Percentiles rank a stretch among this genome's conserved stretches.
phyloP scores from a whole-genome alignment of 2,113 vertebrate species.

The Haliaeetus leucogaster region DNA sequence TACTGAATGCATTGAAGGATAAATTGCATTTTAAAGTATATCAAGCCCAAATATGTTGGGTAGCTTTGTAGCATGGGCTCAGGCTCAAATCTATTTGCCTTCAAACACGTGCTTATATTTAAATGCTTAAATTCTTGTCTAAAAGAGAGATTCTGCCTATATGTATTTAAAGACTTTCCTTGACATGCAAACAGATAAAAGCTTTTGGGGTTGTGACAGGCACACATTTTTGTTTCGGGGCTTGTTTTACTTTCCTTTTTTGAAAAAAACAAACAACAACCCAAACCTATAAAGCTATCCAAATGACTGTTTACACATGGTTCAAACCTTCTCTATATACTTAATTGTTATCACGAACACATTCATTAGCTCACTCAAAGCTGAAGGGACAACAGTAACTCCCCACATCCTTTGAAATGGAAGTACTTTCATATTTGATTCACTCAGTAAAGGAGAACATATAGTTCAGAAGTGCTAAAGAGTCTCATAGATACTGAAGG shows the following conservation, averaged over 20 bases:
- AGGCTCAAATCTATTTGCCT: background rate
- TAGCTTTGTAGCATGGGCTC: background rate
- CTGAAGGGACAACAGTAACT: background rate
- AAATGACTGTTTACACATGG: background rate
- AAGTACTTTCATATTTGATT: background rate
- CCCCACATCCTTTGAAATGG: background rate
- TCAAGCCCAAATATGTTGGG: background rate
- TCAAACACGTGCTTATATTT: background rate
- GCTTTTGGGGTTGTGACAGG: background rate
- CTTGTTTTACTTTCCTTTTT: background rate
- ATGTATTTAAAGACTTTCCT: background rate
- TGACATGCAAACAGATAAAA: background rate
- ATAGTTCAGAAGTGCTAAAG: background rate
- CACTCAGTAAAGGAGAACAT: background rate
- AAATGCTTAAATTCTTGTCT: background rate
- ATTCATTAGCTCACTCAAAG: background rate
- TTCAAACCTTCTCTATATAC: background rate
- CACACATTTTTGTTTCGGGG: background rate
- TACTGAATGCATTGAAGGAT: background rate
- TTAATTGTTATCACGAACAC: background rate
- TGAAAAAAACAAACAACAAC: too few relatives aligned
- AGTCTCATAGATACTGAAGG: background rate
- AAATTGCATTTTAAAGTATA: background rate
- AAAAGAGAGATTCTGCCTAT: background rate
- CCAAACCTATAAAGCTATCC: background rate